Evolutionary conservation across 1,140 invertebrate genomes (phyloP).

Genomic region (Daktulosphaira vitifoliae): DNA sequence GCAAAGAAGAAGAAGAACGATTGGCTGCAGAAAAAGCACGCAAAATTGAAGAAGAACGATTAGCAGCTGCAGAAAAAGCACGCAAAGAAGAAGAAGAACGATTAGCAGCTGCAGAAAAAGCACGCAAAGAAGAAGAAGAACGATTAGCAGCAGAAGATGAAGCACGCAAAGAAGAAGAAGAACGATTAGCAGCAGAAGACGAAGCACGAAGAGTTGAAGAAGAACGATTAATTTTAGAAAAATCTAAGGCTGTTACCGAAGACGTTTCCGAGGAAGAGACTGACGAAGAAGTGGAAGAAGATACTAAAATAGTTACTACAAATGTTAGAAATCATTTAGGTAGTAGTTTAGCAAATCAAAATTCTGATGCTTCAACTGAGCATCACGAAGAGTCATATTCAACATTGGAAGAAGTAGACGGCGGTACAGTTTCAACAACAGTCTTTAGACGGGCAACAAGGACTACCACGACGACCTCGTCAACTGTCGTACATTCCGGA

Average conservation of each 20-base stretch:
- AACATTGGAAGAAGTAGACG: neutral
- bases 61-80: slow-evolving; percentile 30
- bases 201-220: slow-evolving; percentile 8
- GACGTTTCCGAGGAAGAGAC: slow-evolving; percentile 2
- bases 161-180: neutral
- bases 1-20: slow-evolving; percentile 23
- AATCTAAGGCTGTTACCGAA: neutral
- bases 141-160: neutral
- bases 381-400: neutral
- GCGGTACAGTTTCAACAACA: no score
- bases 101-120: neutral
- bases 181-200: slow-evolving; percentile 8
- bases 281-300: slow-evolving; percentile 4
- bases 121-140: slow-evolving; percentile 29
- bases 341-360: neutral
- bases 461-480: no score
- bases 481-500: neutral
- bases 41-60: slow-evolving; percentile 21
- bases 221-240: neutral
- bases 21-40: slow-evolving; percentile 27
- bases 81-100: slow-evolving; percentile 14
- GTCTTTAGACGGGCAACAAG: no score
- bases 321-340: no score
- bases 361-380: neutral
- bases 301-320: neutral